Evolutionary conservation across 1,140 invertebrate genomes (phyloP).

Genomic region (Pogonognathellus flavescens): DNA sequence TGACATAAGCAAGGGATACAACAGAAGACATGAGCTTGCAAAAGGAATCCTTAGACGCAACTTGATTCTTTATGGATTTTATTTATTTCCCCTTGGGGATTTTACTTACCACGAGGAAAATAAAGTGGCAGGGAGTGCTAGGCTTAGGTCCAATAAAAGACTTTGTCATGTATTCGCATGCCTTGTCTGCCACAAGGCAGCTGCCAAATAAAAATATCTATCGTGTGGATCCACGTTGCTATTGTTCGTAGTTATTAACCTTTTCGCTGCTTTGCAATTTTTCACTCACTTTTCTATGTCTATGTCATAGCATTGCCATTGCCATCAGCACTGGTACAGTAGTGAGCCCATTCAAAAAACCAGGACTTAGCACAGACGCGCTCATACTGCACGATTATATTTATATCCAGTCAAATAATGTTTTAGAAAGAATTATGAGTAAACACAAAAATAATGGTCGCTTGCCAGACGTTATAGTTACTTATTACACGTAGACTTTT

Average conservation of each 20-base stretch:
- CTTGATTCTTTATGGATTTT: conserved; percentile 23
- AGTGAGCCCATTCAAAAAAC: no score
- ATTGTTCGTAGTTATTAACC: no score
- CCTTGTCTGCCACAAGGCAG: no score
- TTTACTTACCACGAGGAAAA: not conserved
- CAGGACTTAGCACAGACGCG: not conserved
- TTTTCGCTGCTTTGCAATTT: no score
- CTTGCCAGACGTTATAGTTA: not conserved
- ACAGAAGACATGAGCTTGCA: not conserved
- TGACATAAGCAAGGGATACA: not conserved
- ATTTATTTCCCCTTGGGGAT: conserved; percentile 38
- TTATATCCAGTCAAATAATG: no score
- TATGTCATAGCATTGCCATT: no score
- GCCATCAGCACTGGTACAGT: no score
- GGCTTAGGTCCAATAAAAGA: conserved; percentile 2
- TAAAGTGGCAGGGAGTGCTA: conserved; percentile 9
- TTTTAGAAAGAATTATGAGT: no score
- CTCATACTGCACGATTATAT: no score
- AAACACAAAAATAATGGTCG: not conserved
- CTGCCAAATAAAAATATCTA: no score
- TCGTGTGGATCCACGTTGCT: no score
- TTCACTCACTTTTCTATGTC: no score
- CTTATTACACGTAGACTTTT: not conserved
- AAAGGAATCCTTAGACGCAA: not conserved
- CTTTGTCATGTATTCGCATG: not conserved